phyloP scores from a whole-genome alignment of 2,797 vertebrate genomes.

The Spinus pinus region DNA sequence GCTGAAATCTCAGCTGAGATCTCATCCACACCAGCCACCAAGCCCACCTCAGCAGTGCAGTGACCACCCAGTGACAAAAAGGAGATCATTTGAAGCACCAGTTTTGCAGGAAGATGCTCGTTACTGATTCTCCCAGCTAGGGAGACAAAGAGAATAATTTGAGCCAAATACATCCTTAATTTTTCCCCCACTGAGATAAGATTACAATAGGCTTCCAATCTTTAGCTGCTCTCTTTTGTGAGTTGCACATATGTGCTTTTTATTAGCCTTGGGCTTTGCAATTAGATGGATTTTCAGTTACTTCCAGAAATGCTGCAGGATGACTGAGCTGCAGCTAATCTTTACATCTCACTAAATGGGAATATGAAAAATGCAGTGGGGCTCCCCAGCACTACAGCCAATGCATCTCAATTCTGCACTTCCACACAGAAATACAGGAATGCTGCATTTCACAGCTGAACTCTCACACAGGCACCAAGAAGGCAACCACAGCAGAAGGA shows the following conservation, averaged over 20 bases:
- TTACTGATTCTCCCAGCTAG: constrained; percentile 16
- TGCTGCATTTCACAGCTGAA: background rate
- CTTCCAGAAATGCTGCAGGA: constrained; percentile 6
- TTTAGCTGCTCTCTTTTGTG: constrained; percentile 10
- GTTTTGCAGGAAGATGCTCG: background rate
- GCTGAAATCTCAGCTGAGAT: background rate
- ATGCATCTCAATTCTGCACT: constrained; percentile 40
- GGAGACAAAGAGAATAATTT: constrained; percentile 45
- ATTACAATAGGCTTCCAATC: constrained; percentile 29
- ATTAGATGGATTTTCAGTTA: constrained; percentile 48
- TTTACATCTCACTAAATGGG: background rate
- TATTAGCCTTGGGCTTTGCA: constrained; percentile 30
- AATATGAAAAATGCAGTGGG: constrained; percentile 40
- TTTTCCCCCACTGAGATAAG: constrained; percentile 37
- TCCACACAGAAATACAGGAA: background rate
- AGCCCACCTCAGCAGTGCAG: background rate
- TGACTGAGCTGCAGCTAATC: constrained; percentile 32
- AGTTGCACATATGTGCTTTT: constrained; percentile 17
- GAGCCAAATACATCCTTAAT: constrained; percentile 47
- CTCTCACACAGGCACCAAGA: background rate
- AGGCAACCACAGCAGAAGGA: background rate
- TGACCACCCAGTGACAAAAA: background rate
- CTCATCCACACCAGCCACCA: background rate
- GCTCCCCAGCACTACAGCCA: background rate
- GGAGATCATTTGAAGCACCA: background rate